These are phyloP conservation scores for Strigamia crassipes DNA, from an alignment of 2,888 invertebrate species.

Conservation along the genomic window DNA sequence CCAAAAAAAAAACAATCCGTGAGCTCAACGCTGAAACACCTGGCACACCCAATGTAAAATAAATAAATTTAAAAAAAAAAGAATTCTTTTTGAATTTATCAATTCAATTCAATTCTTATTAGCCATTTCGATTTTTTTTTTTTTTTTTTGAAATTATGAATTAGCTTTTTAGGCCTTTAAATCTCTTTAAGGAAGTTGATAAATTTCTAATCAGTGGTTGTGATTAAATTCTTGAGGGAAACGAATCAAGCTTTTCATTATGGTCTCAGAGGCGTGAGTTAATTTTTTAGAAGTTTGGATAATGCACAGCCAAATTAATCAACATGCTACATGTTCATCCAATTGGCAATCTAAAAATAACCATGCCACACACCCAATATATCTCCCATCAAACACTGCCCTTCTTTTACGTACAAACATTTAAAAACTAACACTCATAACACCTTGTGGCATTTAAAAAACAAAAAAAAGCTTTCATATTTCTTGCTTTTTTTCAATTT, in stretches of 20 bases:
- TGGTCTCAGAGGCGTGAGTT: not conserved
- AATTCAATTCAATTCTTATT: not conserved
- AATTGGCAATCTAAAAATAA: constrained; percentile 1
- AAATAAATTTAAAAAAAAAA: not conserved
- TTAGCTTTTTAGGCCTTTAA: no score
- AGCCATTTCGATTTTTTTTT: no score
- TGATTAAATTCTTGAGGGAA: constrained; percentile 10
- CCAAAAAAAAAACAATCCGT: not conserved
- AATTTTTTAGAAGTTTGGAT: not conserved
- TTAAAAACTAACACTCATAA: not conserved
- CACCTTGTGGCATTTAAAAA: not conserved
- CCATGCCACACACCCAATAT: constrained; percentile 6
- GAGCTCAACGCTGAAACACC: not conserved
- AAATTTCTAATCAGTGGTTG: constrained; percentile 10
- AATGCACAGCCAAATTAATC: constrained; percentile 1
- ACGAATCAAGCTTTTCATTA: not conserved
- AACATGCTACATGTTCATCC: not conserved
- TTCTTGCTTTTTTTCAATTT: not conserved
- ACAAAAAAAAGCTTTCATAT: not conserved
- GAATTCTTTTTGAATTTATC: not conserved
- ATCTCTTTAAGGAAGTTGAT: not conserved
- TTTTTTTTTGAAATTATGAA: no score
- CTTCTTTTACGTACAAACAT: not conserved
- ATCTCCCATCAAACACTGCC: not conserved
- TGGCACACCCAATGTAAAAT: not conserved